Conservation (phyloP, 2,888 invertebrate genomes). For the Plagiodera versicolora region DNA sequence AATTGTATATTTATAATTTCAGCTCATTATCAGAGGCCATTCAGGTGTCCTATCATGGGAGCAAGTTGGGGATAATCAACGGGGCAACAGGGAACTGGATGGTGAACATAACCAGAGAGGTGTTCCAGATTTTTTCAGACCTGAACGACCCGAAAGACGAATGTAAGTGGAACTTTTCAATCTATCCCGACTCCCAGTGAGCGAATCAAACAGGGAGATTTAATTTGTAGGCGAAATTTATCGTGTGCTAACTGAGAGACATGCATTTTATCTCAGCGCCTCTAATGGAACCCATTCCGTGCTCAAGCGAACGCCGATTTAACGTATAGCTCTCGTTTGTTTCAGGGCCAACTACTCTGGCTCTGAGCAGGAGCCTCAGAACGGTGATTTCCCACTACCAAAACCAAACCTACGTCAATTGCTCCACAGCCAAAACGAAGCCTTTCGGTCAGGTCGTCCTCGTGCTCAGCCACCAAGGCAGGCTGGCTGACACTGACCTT, state of each 20-base stretch:
- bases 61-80: conserved; percentile 64
- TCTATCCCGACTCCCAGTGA: conserved; percentile 5
- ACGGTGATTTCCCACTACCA: conserved; percentile 56
- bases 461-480: conserved; percentile 52
- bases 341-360: conserved; percentile 61
- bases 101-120: conserved; percentile 61
- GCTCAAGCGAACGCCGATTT: too few relatives aligned
- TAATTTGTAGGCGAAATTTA: conserved; percentile 9
- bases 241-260: conserved; percentile 1
- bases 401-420: conserved; percentile 55
- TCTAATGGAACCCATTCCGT: not conserved
- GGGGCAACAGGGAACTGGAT: conserved; percentile 66
- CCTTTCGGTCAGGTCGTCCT: conserved; percentile 59
- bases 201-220: not conserved
- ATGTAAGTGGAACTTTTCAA: conserved; percentile 51
- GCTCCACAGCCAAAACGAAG: conserved; percentile 46
- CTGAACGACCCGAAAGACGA: conserved; percentile 52
- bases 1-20: conserved; percentile 18
- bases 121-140: conserved; percentile 54
- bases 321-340: too few relatives aligned
- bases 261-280: not conserved
- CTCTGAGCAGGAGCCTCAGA: conserved; percentile 58
- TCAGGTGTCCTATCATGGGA: conserved; percentile 63
- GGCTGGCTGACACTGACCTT: conserved; percentile 54
- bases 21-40: conserved; percentile 59